phyloP scores from a whole-genome alignment of 2,797 vertebrate genomes.

The Gambusia yucatana region DNA sequence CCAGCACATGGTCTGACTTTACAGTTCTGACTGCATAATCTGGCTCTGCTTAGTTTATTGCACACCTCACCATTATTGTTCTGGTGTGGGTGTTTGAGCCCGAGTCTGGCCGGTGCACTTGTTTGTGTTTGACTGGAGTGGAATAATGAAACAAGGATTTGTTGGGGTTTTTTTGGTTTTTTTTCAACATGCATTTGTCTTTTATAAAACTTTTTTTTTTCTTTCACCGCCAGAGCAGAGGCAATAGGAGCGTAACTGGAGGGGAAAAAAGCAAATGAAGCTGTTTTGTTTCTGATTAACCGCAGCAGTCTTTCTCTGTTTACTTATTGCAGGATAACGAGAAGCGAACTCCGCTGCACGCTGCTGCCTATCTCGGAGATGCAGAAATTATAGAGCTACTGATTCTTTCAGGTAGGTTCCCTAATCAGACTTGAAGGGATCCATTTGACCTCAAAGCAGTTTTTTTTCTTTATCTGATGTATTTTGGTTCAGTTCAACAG shows the following conservation, averaged over 20 bases:
- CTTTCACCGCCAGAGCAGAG: slow-evolving; percentile 3
- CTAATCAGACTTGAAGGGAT: not conserved
- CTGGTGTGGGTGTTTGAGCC: slow-evolving; percentile 42
- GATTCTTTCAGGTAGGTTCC: slow-evolving; percentile 92
- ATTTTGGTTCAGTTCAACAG: not conserved
- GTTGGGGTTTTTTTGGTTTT: not conserved
- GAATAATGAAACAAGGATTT: not conserved
- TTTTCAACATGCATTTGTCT: not conserved
- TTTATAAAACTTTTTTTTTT: not conserved
- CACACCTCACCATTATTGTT: slow-evolving; percentile 48
- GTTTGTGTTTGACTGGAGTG: slow-evolving; percentile 24
- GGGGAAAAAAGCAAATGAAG: not conserved
- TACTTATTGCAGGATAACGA: slow-evolving; percentile 90
- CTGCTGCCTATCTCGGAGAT: slow-evolving; percentile 97
- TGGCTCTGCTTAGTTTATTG: slow-evolving; percentile 52
- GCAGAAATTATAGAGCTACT: slow-evolving; percentile 98
- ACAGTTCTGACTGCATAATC: slow-evolving; percentile 31
- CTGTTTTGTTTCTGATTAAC: slow-evolving; percentile 14
- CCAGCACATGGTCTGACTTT: slow-evolving; percentile 32
- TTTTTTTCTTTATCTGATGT: not conserved
- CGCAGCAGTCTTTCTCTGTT: slow-evolving; percentile 35
- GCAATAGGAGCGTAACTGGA: not conserved
- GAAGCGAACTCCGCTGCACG: slow-evolving; percentile 96
- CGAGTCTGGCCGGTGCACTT: slow-evolving; percentile 45
- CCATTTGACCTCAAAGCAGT: not conserved